Evolutionary conservation across 2,797 vertebrate genomes (phyloP).

Genomic region (Hydrocynus forskahlii): DNA sequence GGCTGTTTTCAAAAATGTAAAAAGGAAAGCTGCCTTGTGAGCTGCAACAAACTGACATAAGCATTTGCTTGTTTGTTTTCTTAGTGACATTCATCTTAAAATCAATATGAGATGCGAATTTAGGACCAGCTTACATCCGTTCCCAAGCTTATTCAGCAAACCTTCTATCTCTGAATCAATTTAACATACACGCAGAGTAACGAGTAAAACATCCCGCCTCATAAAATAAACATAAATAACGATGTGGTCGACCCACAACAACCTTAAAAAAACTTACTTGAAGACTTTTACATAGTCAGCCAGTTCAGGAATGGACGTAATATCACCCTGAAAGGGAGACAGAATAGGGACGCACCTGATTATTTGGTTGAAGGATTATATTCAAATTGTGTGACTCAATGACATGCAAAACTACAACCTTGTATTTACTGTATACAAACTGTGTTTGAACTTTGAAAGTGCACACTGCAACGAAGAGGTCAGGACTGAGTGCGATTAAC

Average conservation of each 20-base stretch:
- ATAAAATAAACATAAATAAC: not conserved
- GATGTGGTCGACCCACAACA: not conserved
- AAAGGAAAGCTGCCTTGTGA: too few relatives aligned
- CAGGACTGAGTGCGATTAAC: not conserved
- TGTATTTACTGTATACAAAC: slow-evolving; percentile 6
- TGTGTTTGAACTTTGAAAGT: not conserved
- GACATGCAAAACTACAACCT: slow-evolving; percentile 29
- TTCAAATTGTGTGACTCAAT: slow-evolving; percentile 41
- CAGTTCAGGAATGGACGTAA: slow-evolving; percentile 98
- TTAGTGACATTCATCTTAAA: not conserved
- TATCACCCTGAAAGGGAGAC: slow-evolving; percentile 86
- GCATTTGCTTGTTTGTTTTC: not conserved
- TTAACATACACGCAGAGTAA: slow-evolving; percentile 47
- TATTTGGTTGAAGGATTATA: slow-evolving; percentile 29
- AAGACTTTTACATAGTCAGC: slow-evolving; percentile 99
- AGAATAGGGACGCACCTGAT: slow-evolving; percentile 23
- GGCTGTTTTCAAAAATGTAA: not conserved
- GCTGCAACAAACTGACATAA: not conserved
- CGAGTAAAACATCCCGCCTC: slow-evolving; percentile 21
- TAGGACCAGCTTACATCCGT: slow-evolving; percentile 49
- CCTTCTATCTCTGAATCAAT: slow-evolving; percentile 15
- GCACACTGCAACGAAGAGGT: too few relatives aligned
- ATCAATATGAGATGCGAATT: not conserved
- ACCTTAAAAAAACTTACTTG: slow-evolving; percentile 87
- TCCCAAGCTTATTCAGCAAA: slow-evolving; percentile 36